Conservation (phyloP, 2,888 invertebrate species). For the Amphipyra tragopoginis region DNA sequence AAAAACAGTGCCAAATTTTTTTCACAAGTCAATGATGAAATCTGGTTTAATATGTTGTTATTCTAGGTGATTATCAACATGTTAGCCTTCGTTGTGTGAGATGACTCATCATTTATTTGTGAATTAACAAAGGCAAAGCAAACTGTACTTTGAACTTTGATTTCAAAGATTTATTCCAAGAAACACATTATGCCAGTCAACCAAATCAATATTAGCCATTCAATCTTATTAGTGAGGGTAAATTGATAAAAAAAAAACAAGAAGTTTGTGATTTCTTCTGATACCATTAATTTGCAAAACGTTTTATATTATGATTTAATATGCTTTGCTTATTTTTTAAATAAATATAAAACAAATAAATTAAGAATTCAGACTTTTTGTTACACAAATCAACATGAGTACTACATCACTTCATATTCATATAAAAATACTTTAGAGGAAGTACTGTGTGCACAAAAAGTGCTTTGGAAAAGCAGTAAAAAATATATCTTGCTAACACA, state of each 20-base stretch:
- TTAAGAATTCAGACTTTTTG: slow-evolving; percentile 58
- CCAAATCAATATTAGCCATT: slow-evolving; percentile 3
- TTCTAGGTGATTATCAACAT: background rate
- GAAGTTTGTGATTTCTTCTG: slow-evolving; percentile 14
- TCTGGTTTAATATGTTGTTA: slow-evolving; percentile 4
- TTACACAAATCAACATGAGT: slow-evolving; percentile 36
- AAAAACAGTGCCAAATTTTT: slow-evolving; percentile 5
- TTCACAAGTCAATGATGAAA: slow-evolving; percentile 18
- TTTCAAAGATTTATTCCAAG: background rate
- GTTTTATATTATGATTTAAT: slow-evolving; percentile 30
- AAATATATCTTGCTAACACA: slow-evolving; percentile 18
- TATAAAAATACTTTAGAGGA: slow-evolving; percentile 38
- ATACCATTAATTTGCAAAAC: slow-evolving; percentile 12
- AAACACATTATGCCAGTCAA: background rate
- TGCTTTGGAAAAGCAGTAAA: slow-evolving; percentile 21
- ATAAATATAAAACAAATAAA: slow-evolving; percentile 46
- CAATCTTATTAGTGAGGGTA: slow-evolving; percentile 6
- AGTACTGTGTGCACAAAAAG: slow-evolving; percentile 19
- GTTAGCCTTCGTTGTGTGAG: background rate
- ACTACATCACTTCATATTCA: slow-evolving; percentile 16
- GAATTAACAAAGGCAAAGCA: background rate
- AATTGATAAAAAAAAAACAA: slow-evolving; percentile 21
- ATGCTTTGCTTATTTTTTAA: too few relatives aligned
- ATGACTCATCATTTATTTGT: slow-evolving; percentile 16
- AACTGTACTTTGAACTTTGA: slow-evolving; percentile 35